Base-by-base conservation (phyloP, 2,888 invertebrate species). In the Thymelicus sylvestris region DNA sequence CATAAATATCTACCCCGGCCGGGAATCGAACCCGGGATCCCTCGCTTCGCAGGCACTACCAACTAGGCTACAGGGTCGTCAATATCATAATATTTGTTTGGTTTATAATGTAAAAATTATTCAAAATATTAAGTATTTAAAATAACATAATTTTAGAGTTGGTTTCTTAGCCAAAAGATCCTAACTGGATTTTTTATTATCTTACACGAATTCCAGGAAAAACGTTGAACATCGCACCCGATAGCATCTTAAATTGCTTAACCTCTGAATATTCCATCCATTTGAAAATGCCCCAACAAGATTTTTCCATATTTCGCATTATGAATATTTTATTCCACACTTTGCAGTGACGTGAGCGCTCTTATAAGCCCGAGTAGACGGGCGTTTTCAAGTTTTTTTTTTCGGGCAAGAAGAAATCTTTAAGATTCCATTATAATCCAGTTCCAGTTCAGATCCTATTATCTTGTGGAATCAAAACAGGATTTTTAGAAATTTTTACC, bases 301-400 rank as follows among this genome's bases (percentile, higher is more conserved):
- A 85, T 86, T 87, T 86, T 83, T 83, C 84, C 86, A 87, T 86
- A 87, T 86, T 84, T 85, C 76, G 79, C 77, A 77, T 77, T 82
- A 79, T 89, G 85, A 88, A 89, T 89, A 87, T 85, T 89, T 88
- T 80, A 89, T 74, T 76, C 73, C 72, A 77, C 80, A 79, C 81
- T 83, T 79, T 76, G 24, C 74, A 73, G 75, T 75, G 79, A 79
- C 79, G 78, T 77, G 74, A 73, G 72, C 64, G 77, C 71, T 75
- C 57, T 57, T 63, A 57, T 57, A 15, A 65, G 47, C 65, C 68
- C 59, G 60, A 24, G 39, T 48, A 76, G 75, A 77, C 76, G 74
- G 50, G 76, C 75, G 75, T 19, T 66, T 72, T 66, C 6, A 3
- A 19, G 19, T 13, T 12, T 52, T 52, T 19, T 19, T 15, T 15